A percentile compares a stretch with the other conserved stretches of the same genome.
Evolutionary conservation across 2,797 vertebrate species (phyloP).

Genomic region (Danio jaintianensis): DNA sequence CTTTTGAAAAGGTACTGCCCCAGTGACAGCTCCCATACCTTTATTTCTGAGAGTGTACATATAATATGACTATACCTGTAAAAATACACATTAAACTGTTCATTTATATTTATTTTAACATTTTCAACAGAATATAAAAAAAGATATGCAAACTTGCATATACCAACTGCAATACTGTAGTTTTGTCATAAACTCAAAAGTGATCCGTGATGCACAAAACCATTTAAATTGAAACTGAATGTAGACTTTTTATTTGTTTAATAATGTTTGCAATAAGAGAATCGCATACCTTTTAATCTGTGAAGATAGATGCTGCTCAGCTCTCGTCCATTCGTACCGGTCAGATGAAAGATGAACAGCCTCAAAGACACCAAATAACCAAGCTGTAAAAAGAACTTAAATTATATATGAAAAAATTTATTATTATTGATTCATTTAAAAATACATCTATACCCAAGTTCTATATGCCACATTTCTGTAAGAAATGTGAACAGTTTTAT

Average conservation of each 20-base stretch:
- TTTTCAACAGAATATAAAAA: background rate
- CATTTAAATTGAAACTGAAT: too few species aligned
- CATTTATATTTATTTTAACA: background rate
- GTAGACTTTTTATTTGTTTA: background rate
- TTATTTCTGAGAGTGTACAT: too few species aligned
- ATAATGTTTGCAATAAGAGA: background rate
- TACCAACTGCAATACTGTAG: background rate
- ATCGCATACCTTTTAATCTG: conserved; percentile 67
- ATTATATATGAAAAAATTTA: background rate
- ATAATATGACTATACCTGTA: too few species aligned
- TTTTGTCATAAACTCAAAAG: background rate
- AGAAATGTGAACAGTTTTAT: too few species aligned
- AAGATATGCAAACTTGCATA: too few species aligned
- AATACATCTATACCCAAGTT: too few species aligned
- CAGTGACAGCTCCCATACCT: too few species aligned
- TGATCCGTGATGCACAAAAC: background rate
- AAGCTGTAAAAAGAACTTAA: conserved; percentile 66
- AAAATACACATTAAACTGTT: background rate
- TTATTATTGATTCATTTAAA: too few species aligned
- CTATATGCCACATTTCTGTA: too few species aligned
- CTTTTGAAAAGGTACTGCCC: too few species aligned
- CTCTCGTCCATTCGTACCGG: conserved; percentile 66
- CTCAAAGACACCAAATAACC: conserved; percentile 75
- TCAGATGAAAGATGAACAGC: conserved; percentile 68
- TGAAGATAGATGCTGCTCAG: conserved; percentile 65